These are phyloP conservation scores for Brachionus sp. DNA, from an alignment of 1,140 invertebrate genomes.

Conservation along the genomic window DNA sequence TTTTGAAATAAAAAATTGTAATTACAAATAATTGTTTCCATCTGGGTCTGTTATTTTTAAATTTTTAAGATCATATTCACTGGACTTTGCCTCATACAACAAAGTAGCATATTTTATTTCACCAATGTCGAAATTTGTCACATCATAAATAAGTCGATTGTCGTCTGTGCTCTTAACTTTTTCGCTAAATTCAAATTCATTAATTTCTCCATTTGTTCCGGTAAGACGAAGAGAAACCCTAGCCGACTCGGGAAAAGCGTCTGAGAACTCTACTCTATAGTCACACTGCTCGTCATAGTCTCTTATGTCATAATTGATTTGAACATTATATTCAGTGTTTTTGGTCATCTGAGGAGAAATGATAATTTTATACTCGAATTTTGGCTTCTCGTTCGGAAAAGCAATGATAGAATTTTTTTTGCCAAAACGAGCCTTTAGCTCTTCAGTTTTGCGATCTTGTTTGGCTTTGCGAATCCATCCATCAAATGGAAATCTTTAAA, in stretches of 20 bases:
- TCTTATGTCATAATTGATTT: constrained; percentile 13
- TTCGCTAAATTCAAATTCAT: constrained; percentile 1
- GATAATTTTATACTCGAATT: constrained; percentile 5
- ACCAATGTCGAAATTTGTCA: constrained; percentile 6
- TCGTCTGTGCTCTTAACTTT: neutral
- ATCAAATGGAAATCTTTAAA: constrained; percentile 33
- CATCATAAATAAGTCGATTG: neutral
- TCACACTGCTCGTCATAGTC: constrained; percentile 4
- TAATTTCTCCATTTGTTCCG: neutral
- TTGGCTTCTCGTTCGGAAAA: constrained; percentile 33
- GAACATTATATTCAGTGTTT: neutral
- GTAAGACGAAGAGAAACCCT: neutral
- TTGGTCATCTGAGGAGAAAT: constrained; percentile 21
- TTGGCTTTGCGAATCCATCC: constrained; percentile 27
- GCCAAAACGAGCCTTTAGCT: constrained; percentile 15
- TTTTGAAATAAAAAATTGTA: too few species aligned
- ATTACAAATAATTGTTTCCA: neutral
- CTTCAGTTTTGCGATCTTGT: constrained; percentile 40
- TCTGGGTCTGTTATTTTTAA: constrained; percentile 9
- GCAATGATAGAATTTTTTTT: constrained; percentile 31
- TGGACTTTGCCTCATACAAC: neutral
- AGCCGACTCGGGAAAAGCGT: neutral
- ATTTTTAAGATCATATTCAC: constrained; percentile 17
- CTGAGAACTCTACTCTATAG: neutral
- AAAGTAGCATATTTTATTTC: constrained; percentile 24